These are phyloP conservation scores for Apodemia mormo DNA, from an alignment of 2,888 invertebrate genomes.

Conservation along the genomic window DNA sequence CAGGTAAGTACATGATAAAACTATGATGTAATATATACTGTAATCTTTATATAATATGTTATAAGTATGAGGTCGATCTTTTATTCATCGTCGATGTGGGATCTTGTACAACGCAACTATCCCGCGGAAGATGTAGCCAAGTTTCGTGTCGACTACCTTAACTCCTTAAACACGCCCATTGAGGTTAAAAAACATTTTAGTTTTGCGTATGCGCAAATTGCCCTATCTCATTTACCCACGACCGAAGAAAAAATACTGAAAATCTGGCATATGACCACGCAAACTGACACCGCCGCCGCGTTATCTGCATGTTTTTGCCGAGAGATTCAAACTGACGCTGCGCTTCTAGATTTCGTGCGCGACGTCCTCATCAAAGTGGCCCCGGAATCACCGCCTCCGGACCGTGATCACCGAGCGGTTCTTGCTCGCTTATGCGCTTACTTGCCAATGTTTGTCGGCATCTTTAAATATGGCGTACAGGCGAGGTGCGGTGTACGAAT, in stretches of 20 bases:
- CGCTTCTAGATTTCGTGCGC: constrained; percentile 5
- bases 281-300: background rate
- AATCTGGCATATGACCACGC: background rate
- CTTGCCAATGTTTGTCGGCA: constrained; percentile 4
- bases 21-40: too few species aligned
- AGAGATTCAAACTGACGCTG: constrained; percentile 11
- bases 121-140: constrained; percentile 7
- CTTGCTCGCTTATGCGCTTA: constrained; percentile 5
- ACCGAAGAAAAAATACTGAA: background rate
- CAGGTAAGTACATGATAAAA: background rate
- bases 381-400: constrained; percentile 13
- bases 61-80: constrained; percentile 11
- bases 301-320: background rate
- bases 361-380: constrained; percentile 9
- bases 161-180: background rate
- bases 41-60: background rate
- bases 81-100: constrained; percentile 15
- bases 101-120: constrained; percentile 14
- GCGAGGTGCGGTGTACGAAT: constrained; percentile 13
- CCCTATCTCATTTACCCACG: background rate
- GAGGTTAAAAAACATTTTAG: constrained; percentile 8
- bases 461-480: constrained; percentile 7
- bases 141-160: constrained; percentile 13
- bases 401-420: constrained; percentile 6
- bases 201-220: constrained; percentile 1